phyloP scores from a whole-genome alignment of 2,113 vertebrate species.

The Campylomormyrus numenius region DNA sequence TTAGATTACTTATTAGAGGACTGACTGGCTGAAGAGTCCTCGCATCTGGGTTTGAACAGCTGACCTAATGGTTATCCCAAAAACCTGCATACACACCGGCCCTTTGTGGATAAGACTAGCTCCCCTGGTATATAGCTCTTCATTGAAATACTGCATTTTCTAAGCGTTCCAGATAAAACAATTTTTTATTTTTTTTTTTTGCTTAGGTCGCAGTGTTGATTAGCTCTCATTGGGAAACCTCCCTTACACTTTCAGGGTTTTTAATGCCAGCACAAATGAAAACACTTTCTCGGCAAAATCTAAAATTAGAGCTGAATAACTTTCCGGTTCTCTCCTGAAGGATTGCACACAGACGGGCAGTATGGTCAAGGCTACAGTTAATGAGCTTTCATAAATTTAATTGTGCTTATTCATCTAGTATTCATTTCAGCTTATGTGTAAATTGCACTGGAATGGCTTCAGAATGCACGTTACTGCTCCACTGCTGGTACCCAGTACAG shows the following conservation, averaged over 20 bases:
- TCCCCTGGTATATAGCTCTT: neutral
- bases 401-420: neutral
- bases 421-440: neutral
- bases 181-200: neutral
- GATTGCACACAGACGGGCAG: slow-evolving; percentile 53
- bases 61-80: neutral
- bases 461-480: neutral
- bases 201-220: neutral
- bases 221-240: neutral
- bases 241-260: neutral
- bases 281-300: neutral
- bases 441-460: neutral
- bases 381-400: slow-evolving; percentile 53
- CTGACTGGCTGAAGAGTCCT: neutral
- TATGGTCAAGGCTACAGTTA: slow-evolving; percentile 70
- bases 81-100: neutral
- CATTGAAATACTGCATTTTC: neutral
- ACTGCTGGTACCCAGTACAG: neutral
- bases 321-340: slow-evolving; percentile 40
- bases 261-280: neutral
- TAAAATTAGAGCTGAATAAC: neutral
- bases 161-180: neutral
- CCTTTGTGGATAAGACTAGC: neutral
- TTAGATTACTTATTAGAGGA: neutral
- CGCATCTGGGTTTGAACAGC: neutral